These are phyloP conservation scores for Acanthosepion esculentum DNA, from an alignment of 2,888 invertebrate species.

Conservation along the genomic window DNA sequence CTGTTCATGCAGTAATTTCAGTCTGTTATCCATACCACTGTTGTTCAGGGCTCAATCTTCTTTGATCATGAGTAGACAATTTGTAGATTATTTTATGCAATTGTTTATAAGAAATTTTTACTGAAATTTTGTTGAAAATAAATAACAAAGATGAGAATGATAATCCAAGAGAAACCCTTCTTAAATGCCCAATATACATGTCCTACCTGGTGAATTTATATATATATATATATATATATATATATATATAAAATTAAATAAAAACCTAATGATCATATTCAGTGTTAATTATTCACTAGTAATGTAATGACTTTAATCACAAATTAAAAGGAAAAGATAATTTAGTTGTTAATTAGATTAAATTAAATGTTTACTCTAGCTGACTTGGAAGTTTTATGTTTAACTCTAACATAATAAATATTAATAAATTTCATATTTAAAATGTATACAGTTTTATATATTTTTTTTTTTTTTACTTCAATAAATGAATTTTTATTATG, in stretches of 20 bases:
- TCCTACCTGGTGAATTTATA: not conserved
- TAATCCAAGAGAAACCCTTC: not conserved
- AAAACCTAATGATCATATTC: no score
- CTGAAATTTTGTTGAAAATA: not conserved
- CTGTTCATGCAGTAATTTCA: not conserved
- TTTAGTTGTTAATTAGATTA: not conserved
- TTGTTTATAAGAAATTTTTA: not conserved
- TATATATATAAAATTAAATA: no score
- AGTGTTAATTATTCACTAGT: no score
- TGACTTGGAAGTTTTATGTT: not conserved
- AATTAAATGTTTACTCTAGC: not conserved
- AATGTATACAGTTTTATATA: no score
- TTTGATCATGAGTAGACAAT: not conserved
- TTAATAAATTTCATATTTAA: no score
- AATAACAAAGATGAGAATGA: not conserved
- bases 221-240: no score
- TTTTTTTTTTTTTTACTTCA: not conserved
- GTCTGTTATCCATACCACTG: not conserved
- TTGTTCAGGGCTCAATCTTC: not conserved
- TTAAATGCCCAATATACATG: not conserved
- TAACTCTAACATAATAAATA: no score
- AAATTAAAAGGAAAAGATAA: not conserved
- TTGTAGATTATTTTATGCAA: not conserved
- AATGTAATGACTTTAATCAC: no score
- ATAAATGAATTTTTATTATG: not conserved